Evolutionary conservation across 2,113 vertebrate genomes (phyloP).

Genomic region (Furnarius figulus): DNA sequence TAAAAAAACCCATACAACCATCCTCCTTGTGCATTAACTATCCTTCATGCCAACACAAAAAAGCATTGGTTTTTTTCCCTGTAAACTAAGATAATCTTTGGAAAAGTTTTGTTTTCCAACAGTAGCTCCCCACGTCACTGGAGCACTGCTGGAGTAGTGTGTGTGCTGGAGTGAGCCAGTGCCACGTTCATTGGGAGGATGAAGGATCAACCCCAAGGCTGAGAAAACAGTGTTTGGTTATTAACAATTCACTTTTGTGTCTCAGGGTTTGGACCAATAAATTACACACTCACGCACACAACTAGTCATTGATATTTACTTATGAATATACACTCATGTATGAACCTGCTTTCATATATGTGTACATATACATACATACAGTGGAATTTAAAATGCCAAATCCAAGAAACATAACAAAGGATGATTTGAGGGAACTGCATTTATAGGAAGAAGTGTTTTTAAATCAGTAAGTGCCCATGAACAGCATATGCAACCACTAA

Average conservation of each 20-base stretch:
- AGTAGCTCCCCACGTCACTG: not conserved
- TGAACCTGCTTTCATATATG: not conserved
- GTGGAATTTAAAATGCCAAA: not conserved
- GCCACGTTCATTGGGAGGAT: not conserved
- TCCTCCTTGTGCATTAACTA: not conserved
- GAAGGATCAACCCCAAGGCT: not conserved
- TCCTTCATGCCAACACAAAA: not conserved
- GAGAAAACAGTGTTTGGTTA: not conserved
- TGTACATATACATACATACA: not conserved
- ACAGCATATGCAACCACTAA: accelerated
- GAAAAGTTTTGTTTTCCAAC: not conserved
- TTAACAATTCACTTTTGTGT: not conserved
- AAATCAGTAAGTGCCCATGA: not conserved
- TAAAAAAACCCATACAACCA: not conserved
- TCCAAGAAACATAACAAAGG: not conserved
- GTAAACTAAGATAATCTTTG: not conserved
- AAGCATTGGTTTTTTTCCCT: not conserved
- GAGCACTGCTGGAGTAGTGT: too few species aligned
- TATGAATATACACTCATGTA: not conserved
- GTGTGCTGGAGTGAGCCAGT: not conserved
- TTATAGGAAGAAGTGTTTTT: not conserved
- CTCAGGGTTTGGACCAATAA: not conserved
- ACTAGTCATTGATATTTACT: not conserved
- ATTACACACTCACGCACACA: not conserved
- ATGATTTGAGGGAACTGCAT: not conserved